phyloP scores from a whole-genome alignment of 2,113 vertebrate species.

The Calidris pygmaea region DNA sequence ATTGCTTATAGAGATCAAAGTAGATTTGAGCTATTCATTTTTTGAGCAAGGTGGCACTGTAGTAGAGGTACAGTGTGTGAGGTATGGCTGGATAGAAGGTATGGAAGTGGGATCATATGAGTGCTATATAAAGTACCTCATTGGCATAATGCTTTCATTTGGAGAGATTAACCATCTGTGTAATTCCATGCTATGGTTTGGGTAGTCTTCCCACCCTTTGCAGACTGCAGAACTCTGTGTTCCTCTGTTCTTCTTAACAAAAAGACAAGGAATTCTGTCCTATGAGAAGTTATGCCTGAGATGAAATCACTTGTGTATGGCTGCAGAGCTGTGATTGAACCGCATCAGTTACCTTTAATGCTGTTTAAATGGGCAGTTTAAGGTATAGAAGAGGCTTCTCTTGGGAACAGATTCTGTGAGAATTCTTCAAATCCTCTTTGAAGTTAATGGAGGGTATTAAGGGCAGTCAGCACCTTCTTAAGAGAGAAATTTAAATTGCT shows the following conservation, averaged over 20 bases:
- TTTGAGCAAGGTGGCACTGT: not conserved
- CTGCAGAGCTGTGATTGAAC: not conserved
- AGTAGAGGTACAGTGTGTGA: not conserved
- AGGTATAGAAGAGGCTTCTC: not conserved
- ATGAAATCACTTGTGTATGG: not conserved
- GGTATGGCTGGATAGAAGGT: not conserved
- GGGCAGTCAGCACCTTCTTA: constrained; percentile 20
- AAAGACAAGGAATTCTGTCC: not conserved
- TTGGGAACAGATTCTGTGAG: constrained; percentile 19
- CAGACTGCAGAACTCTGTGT: not conserved
- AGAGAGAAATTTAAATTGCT: constrained; percentile 37
- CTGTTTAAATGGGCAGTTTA: not conserved
- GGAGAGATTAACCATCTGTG: not conserved
- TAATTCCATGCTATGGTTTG: not conserved
- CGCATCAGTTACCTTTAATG: not conserved
- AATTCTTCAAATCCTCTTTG: constrained; percentile 42
- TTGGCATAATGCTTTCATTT: not conserved
- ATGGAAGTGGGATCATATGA: not conserved
- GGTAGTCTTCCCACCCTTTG: not conserved
- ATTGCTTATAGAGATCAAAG: not conserved
- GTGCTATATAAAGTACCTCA: not conserved
- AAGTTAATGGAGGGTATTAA: constrained; percentile 36
- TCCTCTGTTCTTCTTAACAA: not conserved
- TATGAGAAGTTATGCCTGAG: not conserved
- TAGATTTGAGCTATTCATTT: not conserved